Evolutionary conservation across 2,797 vertebrate genomes (phyloP).

Genomic region (Crenichthys baileyi): DNA sequence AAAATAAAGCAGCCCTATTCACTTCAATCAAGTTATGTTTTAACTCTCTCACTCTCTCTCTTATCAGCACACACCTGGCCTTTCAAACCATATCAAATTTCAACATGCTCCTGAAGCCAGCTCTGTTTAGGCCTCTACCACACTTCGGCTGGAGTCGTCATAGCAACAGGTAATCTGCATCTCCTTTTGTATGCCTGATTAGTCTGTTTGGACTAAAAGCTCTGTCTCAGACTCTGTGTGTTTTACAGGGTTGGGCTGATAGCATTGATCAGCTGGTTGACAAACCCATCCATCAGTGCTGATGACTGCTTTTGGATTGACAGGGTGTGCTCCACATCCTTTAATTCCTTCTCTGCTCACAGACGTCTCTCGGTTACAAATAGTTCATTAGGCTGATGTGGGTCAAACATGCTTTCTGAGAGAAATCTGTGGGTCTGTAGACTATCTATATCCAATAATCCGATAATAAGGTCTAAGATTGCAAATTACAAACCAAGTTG

Average conservation of each 20-base stretch:
- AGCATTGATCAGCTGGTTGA: constrained; percentile 73
- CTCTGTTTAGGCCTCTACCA: constrained; percentile 52
- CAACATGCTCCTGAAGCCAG: constrained; percentile 51
- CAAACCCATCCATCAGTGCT: constrained; percentile 61
- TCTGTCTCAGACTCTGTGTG: constrained; percentile 27
- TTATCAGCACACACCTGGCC: constrained; percentile 63
- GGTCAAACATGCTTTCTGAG: not conserved
- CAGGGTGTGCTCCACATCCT: constrained; percentile 54
- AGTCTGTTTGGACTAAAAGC: constrained; percentile 60
- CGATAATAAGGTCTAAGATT: not conserved
- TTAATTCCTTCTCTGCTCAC: constrained; percentile 68
- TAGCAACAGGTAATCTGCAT: constrained; percentile 81
- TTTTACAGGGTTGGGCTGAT: constrained; percentile 38
- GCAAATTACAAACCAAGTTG: not conserved
- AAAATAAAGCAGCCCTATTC: constrained; percentile 1
- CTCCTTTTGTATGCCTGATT: constrained; percentile 79
- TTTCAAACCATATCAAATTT: constrained; percentile 58
- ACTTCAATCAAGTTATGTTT: constrained; percentile 22
- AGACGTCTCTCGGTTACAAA: constrained; percentile 66
- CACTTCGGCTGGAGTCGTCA: constrained; percentile 84
- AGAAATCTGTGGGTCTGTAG: not conserved
- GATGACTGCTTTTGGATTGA: constrained; percentile 56
- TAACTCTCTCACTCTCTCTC: constrained; percentile 16
- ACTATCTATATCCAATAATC: not conserved
- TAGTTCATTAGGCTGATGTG: constrained; percentile 18